Conservation (phyloP, 2,888 invertebrate genomes). For the Dexiosoma caninum region DNA sequence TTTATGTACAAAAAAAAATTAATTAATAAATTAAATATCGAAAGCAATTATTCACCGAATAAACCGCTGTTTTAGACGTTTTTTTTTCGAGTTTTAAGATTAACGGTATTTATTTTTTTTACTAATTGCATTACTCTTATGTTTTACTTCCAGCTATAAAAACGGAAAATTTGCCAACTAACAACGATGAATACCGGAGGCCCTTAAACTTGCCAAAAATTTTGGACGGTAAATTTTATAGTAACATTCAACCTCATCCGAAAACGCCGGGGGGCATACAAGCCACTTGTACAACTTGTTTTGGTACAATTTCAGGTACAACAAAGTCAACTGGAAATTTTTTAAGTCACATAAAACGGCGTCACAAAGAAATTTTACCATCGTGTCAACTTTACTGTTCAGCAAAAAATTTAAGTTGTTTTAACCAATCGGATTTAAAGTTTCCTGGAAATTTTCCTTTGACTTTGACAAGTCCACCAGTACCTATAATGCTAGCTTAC, state of each 20-base stretch:
- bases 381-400: conserved; percentile 71
- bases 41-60: background rate
- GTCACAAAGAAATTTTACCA: conserved; percentile 71
- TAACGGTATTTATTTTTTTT: background rate
- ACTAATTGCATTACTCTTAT: conserved; percentile 49
- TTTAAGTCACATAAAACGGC: conserved; percentile 73
- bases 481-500: conserved; percentile 48
- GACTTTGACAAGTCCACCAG: conserved; percentile 1
- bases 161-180: background rate
- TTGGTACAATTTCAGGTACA: conserved; percentile 72
- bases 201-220: conserved; percentile 72
- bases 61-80: conserved; percentile 14
- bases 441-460: conserved; percentile 41
- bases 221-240: conserved; percentile 74
- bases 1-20: conserved; percentile 48
- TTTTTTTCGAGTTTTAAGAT: conserved; percentile 5
- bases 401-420: conserved; percentile 55
- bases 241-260: conserved; percentile 72
- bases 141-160: conserved; percentile 40
- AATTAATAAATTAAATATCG: conserved; percentile 26
- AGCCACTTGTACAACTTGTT: conserved; percentile 74
- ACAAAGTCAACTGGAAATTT: conserved; percentile 75
- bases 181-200: conserved; percentile 67
- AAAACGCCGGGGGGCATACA: conserved; percentile 74
- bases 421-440: conserved; percentile 50